A percentile compares a stretch with the other conserved stretches of the same genome.
phyloP scores from a whole-genome alignment of 1,140 invertebrate genomes.

The Cephus cinctus region DNA sequence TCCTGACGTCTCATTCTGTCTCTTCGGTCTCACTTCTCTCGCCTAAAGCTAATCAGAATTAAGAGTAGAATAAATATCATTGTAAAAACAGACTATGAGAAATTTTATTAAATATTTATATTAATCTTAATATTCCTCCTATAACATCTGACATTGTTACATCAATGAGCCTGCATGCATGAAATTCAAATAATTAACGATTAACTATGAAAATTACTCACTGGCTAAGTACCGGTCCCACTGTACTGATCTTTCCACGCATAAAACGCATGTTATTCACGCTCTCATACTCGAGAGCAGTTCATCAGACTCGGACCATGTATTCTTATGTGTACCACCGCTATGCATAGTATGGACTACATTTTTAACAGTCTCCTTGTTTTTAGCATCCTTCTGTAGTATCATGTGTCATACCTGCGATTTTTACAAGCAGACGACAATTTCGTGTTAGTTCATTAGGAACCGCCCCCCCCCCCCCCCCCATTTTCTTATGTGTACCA shows the following conservation, averaged over 20 bases:
- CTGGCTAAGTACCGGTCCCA: slow-evolving; percentile 9
- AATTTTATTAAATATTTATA: too few relatives aligned
- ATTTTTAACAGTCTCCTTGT: slow-evolving; percentile 30
- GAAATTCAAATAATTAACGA: slow-evolving; percentile 20
- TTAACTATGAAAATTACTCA: slow-evolving; percentile 24
- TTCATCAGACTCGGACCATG: slow-evolving; percentile 24
- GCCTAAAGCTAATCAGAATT: too few relatives aligned
- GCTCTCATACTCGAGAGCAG: slow-evolving; percentile 41
- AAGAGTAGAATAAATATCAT: too few relatives aligned
- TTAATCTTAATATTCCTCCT: too few relatives aligned
- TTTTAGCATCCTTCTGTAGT: slow-evolving; percentile 15
- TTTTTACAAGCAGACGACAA: slow-evolving; percentile 24
- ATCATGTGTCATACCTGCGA: slow-evolving; percentile 22
- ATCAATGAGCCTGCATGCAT: too few relatives aligned
- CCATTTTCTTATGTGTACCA: slow-evolving; percentile 19
- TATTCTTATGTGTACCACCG: slow-evolving; percentile 20
- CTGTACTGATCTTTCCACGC: too few relatives aligned
- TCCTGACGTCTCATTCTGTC: slow-evolving; percentile 38
- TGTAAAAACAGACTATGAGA: too few relatives aligned
- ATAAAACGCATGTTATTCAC: slow-evolving; percentile 36
- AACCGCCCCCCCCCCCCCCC: too few relatives aligned
- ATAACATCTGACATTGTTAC: too few relatives aligned
- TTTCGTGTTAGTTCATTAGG: too few relatives aligned
- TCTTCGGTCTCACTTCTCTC: too few relatives aligned
- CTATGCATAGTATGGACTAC: slow-evolving; percentile 26